These are phyloP conservation scores for Picus viridis DNA, from an alignment of 2,797 vertebrate species.

Conservation along the genomic window DNA sequence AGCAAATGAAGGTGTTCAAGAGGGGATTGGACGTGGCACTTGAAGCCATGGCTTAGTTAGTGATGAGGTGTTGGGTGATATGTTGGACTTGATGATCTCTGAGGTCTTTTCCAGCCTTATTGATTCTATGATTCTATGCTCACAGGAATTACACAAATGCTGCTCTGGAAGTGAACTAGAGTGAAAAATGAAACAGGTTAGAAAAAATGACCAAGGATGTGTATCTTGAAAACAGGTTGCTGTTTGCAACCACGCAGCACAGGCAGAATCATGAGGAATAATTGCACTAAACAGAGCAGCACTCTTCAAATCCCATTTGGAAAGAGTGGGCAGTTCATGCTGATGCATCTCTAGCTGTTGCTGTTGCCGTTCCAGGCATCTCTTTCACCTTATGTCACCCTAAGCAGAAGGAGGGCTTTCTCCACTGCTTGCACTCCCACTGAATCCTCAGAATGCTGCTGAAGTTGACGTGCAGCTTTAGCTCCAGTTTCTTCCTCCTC, in stretches of 20 bases:
- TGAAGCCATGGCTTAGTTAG: no score
- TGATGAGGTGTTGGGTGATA: no score
- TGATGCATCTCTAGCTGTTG: not conserved
- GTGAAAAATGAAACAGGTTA: not conserved
- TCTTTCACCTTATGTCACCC: not conserved
- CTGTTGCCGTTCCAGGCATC: not conserved
- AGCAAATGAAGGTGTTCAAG: not conserved
- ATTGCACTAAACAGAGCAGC: not conserved
- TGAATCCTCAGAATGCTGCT: not conserved
- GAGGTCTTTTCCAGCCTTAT: no score
- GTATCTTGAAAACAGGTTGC: not conserved
- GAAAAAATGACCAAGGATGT: not conserved
- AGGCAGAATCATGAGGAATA: not conserved
- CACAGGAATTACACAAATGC: not conserved
- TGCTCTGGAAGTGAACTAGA: not conserved
- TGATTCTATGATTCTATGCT: no score
- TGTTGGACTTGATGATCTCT: no score
- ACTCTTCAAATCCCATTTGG: not conserved
- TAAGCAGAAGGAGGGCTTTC: slow-evolving; percentile 1
- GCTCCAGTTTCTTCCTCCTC: slow-evolving; percentile 24
- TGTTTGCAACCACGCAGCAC: not conserved
- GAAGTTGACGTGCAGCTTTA: slow-evolving; percentile 3
- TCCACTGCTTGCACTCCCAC: not conserved
- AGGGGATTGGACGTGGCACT: no score
- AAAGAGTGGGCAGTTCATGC: not conserved